phyloP scores from a whole-genome alignment of 2,888 invertebrate species.

The Selenia dentaria region DNA sequence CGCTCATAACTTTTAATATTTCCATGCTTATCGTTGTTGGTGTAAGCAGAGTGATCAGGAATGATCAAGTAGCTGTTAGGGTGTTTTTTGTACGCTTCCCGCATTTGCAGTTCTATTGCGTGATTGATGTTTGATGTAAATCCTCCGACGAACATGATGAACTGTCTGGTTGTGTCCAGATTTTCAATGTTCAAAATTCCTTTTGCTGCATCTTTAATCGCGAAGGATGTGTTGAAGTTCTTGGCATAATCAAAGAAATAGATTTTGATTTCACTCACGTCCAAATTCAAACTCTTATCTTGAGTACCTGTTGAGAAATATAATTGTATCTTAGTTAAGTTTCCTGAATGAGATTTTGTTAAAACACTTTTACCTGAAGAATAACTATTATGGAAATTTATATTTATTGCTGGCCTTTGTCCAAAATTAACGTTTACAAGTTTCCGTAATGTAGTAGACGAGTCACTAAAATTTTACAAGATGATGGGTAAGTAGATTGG shows the following conservation, averaged over 20 bases:
- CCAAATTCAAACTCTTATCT: conserved; percentile 50
- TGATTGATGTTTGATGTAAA: conserved; percentile 70
- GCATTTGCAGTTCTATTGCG: conserved; percentile 59
- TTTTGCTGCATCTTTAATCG: background rate
- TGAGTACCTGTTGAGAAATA: conserved; percentile 53
- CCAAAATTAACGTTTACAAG: too few relatives aligned
- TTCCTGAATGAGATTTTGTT: too few relatives aligned
- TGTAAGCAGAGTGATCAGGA: conserved; percentile 73
- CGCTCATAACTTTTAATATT: conserved; percentile 67
- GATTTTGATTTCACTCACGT: conserved; percentile 39
- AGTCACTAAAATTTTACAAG: too few relatives aligned
- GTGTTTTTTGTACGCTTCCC: conserved; percentile 59
- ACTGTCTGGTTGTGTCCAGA: conserved; percentile 57
- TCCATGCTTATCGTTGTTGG: conserved; percentile 58
- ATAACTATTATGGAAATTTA: too few relatives aligned
- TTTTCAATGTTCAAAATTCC: conserved; percentile 53
- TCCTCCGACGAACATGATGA: conserved; percentile 68
- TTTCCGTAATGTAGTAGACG: too few relatives aligned
- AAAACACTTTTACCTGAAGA: too few relatives aligned
- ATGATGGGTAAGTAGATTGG: too few relatives aligned
- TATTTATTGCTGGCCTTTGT: too few relatives aligned
- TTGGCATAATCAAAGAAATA: conserved; percentile 1
- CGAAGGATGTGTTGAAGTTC: conserved; percentile 2
- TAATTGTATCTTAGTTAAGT: too few relatives aligned
- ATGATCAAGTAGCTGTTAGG: conserved; percentile 72